phyloP scores from a whole-genome alignment of 2,888 invertebrate species.

The Cyaniris semiargus region DNA sequence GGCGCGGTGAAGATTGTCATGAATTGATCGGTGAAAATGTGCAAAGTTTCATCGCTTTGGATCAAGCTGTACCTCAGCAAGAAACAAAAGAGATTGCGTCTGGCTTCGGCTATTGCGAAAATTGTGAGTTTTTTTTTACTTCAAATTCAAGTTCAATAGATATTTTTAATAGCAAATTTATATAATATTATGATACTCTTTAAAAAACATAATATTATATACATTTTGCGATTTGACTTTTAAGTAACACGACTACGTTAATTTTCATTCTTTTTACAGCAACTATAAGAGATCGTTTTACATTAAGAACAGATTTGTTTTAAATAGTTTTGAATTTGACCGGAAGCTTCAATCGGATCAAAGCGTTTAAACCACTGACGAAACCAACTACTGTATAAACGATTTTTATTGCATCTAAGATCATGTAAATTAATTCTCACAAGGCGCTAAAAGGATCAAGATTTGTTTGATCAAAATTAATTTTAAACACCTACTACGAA shows the following conservation, averaged over 20 bases:
- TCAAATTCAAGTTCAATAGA: background rate
- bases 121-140: background rate
- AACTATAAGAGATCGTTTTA: too few species aligned
- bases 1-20: background rate
- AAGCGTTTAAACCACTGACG: constrained; percentile 16
- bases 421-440: background rate
- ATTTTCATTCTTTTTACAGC: too few species aligned
- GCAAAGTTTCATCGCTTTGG: constrained; percentile 4
- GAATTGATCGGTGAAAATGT: constrained; percentile 1
- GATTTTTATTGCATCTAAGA: background rate
- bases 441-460: background rate
- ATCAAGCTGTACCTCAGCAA: constrained; percentile 16
- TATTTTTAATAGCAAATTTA: too few species aligned
- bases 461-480: background rate
- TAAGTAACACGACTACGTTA: background rate
- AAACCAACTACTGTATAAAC: constrained; percentile 21
- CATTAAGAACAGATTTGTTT: background rate
- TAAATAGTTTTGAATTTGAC: constrained; percentile 11
- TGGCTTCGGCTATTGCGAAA: background rate
- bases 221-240: background rate
- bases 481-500: background rate
- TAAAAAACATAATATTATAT: too few species aligned
- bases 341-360: constrained; percentile 12
- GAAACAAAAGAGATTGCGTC: background rate
- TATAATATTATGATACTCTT: too few species aligned